A percentile compares a stretch with the other conserved stretches of the same genome.
Evolutionary conservation across 2,888 invertebrate genomes (phyloP).

Genomic region (Tanaodytes sp.): DNA sequence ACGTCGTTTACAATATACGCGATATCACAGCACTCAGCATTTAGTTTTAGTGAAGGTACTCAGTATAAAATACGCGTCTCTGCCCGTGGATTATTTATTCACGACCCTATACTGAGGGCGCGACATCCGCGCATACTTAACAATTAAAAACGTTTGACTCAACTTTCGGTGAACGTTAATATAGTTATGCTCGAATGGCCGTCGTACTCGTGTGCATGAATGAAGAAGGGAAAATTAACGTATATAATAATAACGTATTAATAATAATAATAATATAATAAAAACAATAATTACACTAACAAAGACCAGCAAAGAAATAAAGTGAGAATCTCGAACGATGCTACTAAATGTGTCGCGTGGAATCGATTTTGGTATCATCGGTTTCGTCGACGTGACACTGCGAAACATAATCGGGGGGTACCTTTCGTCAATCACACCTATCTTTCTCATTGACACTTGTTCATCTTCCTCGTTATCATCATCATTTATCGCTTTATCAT

Average conservation of each 20-base stretch:
- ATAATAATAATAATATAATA: too few species aligned
- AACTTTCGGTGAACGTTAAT: conserved; percentile 15
- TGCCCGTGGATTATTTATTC: conserved; percentile 22
- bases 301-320: too few species aligned
- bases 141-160: conserved; percentile 25
- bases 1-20: conserved; percentile 65
- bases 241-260: too few species aligned
- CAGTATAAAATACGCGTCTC: conserved; percentile 41
- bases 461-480: conserved; percentile 54
- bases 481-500: conserved; percentile 68
- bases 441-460: conserved; percentile 66
- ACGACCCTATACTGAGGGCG: conserved; percentile 58
- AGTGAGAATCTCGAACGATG: conserved; percentile 13
- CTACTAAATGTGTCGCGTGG: too few species aligned
- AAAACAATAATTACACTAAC: too few species aligned
- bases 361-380: too few species aligned
- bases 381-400: conserved; percentile 16
- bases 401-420: conserved; percentile 31
- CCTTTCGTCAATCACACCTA: conserved; percentile 61
- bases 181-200: conserved; percentile 6
- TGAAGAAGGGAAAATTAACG: background rate
- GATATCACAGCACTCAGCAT: conserved; percentile 73
- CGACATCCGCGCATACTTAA: conserved; percentile 60
- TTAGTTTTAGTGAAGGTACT: conserved; percentile 63
- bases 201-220: background rate